Evolutionary conservation across 2,888 invertebrate genomes (phyloP), one percentile per base, ranked within the genome.

Genomic region (Netelia fuscicornis): DNA sequence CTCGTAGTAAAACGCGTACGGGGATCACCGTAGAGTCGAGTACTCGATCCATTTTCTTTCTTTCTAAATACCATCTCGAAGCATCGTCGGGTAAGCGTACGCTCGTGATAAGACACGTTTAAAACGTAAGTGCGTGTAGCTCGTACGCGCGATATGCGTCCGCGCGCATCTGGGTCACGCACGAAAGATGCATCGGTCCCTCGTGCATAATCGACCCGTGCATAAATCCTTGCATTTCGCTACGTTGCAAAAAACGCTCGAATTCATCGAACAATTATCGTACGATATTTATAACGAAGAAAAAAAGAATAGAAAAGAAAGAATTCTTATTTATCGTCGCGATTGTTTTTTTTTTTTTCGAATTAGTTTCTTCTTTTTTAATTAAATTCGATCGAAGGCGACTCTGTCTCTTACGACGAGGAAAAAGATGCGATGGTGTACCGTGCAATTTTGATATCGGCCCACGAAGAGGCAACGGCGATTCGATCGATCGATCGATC

Each of bases 101-200:
- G 67, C 58, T 37, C 37, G 37, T 37, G 37, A 68, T 77, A 56
- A 54, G 6, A 56, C 54, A 68, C 20, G 20, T 17, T 60, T 52
- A 71, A 6, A 6, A 77, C 17, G 17, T 54, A 48, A 37, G 17
- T 5, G 6, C 20, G 37, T 64, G 10, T 23, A 78, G 17, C 6
- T 42, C 77, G 60, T 62, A 62, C 67, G 48, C 64, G 37, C 62
- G 80, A 71, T 71, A 52, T 80, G 75, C 76, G 67, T 60, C 42
- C 58, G 64, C 80, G 83, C 75, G 60, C 80, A 84, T 76, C 58
- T 84, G 76, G 83, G 83, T 84, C 83, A 76, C 62, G 62, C 74
- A 75, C 71, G 30, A 68, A 84, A 83, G 70, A 80, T 64, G 44
- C 68, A 52, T 58, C 64, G 48, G 56, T 83, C 44, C 64, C 80